Base-by-base conservation (phyloP, 2,888 invertebrate genomes). In the Aphelenchoides bicaudatus region DNA sequence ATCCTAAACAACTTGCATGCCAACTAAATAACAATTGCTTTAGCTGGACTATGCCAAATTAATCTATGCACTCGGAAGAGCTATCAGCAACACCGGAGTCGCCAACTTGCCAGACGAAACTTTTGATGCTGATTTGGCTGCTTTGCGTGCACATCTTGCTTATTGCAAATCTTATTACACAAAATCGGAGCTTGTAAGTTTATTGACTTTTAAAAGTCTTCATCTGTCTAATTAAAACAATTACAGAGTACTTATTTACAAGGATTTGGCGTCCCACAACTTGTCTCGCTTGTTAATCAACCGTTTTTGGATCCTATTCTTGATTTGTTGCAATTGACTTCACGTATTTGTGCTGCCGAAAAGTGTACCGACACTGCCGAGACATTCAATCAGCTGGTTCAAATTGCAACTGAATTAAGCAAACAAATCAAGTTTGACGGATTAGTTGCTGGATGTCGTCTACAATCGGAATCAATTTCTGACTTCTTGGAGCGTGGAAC, bases 141-240 rank as follows among this genome's bases (percentile, higher is more conserved):
- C 52, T n/a, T 50, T 66, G 8, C 62, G 59, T 27, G 16, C 58
- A 16, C 66, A 66, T 43, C 39, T 66, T 21, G 63, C 60, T n/a
- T 51, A 63, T 55, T 68, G 68, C 39, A 23, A 13, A 3, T 38
- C 27, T 27, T 59, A 56, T 10, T 67, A 68, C 51, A 50, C 60
- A 2, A 59, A 56, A 43, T 43, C 43, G 23, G 16, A 43, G 25
- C 25, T 19, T n/a, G 43, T 43, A n/a, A 43, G 43, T 43, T 6
- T 6, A 43, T 8, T n/a, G n/a, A n/a, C n/a, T n/a, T n/a, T n/a
- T n/a, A n/a, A n/a, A n/a, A n/a, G n/a, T n/a, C n/a, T n/a, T n/a
- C n/a, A n/a, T n/a, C n/a, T n/a, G n/a, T n/a, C n/a, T n/a, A n/a
- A 8, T n/a, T n/a, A 25, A 10, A n/a, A 6, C n/a, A 10, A 8